A percentile compares a stretch with the other conserved stretches of the same genome.
phyloP scores from a whole-genome alignment of 1,140 invertebrate genomes.

The Heterodera carotae region DNA sequence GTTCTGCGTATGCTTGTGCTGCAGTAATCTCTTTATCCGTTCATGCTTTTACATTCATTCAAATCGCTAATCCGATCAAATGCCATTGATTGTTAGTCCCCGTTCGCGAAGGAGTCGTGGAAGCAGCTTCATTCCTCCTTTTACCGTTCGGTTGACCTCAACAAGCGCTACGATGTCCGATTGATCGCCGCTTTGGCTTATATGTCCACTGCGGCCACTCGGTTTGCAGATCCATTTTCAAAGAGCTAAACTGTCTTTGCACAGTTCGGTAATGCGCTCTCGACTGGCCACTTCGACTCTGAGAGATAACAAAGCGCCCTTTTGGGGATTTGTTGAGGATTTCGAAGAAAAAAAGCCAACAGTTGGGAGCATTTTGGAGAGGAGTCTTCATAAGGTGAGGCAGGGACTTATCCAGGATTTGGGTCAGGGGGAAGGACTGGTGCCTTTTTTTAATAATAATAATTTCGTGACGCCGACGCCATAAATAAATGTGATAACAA shows the following conservation, averaged over 20 bases:
- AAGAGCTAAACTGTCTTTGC: background rate
- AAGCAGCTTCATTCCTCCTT: slow-evolving; percentile 36
- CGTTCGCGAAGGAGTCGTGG: slow-evolving; percentile 34
- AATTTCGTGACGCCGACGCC: no score
- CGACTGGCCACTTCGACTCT: slow-evolving; percentile 27
- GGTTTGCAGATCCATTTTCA: background rate
- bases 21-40: slow-evolving; percentile 28
- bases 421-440: no score
- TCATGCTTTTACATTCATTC: no score
- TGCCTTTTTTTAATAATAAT: no score
- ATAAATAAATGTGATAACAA: no score
- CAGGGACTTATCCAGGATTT: no score
- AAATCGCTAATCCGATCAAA: background rate
- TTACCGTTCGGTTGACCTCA: slow-evolving; percentile 28
- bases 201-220: slow-evolving; percentile 33
- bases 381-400: slow-evolving; percentile 13
- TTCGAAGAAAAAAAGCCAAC: background rate
- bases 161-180: slow-evolving; percentile 30
- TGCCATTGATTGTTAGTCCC: slow-evolving; percentile 22
- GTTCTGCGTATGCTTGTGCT: slow-evolving; percentile 33
- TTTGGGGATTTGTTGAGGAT: slow-evolving; percentile 4
- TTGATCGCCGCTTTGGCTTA: slow-evolving; percentile 38
- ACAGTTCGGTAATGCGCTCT: slow-evolving; percentile 24
- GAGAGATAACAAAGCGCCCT: slow-evolving; percentile 6
- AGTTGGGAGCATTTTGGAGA: slow-evolving; percentile 5